Evolutionary conservation across 1,140 invertebrate genomes (phyloP), one percentile per base, ranked within the genome.

Genomic region (Drosophila saltans): DNA sequence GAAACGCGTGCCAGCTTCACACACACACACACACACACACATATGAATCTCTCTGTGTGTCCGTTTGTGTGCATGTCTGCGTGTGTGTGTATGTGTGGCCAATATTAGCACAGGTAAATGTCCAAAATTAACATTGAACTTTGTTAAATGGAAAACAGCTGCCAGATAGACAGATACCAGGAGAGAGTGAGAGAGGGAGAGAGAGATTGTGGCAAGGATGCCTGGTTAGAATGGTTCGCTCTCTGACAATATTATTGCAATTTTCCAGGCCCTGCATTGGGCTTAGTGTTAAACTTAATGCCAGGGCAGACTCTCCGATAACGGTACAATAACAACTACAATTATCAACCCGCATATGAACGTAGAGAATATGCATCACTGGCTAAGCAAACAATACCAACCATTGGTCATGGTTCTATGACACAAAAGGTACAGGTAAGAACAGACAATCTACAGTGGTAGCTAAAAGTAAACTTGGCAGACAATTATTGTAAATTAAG

Each of bases 111-210:
- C 72, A 88, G 84, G 84, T 88, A 88, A 88, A 88, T 88, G 84
- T 84, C 79, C 66, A 88, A 88, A 89, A 88, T 88, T 88, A 88
- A 88, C 84, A 88, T 89, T 88, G 84, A 88, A 88, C 84, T 84
- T 84, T 84, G 71, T 55, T 66, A 56, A 69, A 71, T 60, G 64
- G 76, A 57, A 66, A 67, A 58, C 66, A 55, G 58, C 69, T 67
- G 74, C 41, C 69, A 75, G 73, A 62, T 57, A 57, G 52, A 66
- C 33, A 33, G 39, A 4, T n/a, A 45, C 52, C 36, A 6, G 10
- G 64, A 30, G 28, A 64, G 62, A 30, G 39, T 48, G 69, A 67
- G 8, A 48, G 24, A 40, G 28, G 21, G 9, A 6, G 55, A 28
- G 40, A 36, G 3, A 70, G 36, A 65, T 59, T 59, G 55, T 28